A percentile compares a stretch with the other conserved stretches of the same genome.
Evolutionary conservation across 2,113 vertebrate species (phyloP).

Genomic region (Strigops habroptila): DNA sequence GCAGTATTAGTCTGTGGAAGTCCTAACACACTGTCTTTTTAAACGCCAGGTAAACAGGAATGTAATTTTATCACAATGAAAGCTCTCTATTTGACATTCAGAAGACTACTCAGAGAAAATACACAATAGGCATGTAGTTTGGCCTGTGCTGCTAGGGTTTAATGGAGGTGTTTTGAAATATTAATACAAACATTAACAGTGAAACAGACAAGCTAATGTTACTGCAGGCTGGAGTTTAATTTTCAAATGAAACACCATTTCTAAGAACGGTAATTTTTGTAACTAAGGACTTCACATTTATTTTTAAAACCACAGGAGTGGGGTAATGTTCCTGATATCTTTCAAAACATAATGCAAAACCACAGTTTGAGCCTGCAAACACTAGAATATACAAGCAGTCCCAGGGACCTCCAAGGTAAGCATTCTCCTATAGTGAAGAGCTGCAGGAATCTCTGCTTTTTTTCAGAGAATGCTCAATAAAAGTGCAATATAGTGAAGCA

Average conservation of each 20-base stretch:
- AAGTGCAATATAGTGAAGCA: conserved; percentile 39
- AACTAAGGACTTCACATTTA: not conserved
- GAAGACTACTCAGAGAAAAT: not conserved
- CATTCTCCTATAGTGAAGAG: not conserved
- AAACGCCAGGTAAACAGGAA: conserved; percentile 13
- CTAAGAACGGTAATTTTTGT: not conserved
- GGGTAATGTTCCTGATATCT: not conserved
- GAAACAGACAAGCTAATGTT: conserved; percentile 4
- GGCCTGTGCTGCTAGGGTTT: not conserved
- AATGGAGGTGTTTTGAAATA: not conserved
- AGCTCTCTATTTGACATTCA: not conserved
- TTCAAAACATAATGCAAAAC: conserved; percentile 14
- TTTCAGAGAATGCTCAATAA: conserved; percentile 2
- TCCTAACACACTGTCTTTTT: not conserved
- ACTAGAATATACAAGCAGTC: conserved; percentile 20
- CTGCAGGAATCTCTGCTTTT: not conserved
- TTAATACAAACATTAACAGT: not conserved
- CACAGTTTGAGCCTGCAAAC: not conserved
- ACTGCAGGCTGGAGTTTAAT: not conserved
- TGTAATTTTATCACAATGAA: not conserved
- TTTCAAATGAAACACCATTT: not conserved
- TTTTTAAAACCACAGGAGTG: not conserved
- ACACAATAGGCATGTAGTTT: not conserved
- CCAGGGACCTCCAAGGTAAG: conserved; percentile 17
- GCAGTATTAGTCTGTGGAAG: not conserved